Percentiles rank a stretch among this genome's conserved stretches.
phyloP scores from a whole-genome alignment of 2,888 invertebrate species.

The Pterostichus madidus region DNA sequence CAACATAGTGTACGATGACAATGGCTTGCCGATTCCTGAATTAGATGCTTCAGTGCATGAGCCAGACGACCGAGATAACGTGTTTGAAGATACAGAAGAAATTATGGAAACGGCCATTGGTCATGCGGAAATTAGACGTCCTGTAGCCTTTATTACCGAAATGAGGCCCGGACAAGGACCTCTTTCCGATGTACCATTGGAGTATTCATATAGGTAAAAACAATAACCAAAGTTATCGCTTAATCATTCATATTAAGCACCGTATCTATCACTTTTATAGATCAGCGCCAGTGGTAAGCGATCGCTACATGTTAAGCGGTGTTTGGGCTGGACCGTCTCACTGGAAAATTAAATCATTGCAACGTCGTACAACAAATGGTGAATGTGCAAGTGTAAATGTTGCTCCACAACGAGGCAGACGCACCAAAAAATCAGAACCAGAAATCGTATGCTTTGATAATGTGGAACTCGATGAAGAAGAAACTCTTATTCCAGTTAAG shows the following conservation, averaged over 20 bases:
- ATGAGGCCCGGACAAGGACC: slow-evolving; percentile 53
- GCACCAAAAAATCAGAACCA: slow-evolving; percentile 23
- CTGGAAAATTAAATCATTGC: slow-evolving; percentile 53
- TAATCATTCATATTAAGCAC: not conserved
- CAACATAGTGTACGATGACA: slow-evolving; percentile 67
- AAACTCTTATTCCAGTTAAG: slow-evolving; percentile 1
- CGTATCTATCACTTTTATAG: not conserved
- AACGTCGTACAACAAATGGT: slow-evolving; percentile 11
- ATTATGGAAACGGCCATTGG: slow-evolving; percentile 65
- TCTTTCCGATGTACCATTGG: slow-evolving; percentile 11
- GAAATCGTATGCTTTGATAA: not conserved
- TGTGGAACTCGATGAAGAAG: slow-evolving; percentile 3
- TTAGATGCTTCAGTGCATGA: slow-evolving; percentile 24
- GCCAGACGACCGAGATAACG: slow-evolving; percentile 67
- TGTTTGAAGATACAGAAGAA: slow-evolving; percentile 19
- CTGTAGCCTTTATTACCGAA: slow-evolving; percentile 49
- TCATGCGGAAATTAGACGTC: not conserved
- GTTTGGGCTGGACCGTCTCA: slow-evolving; percentile 48
- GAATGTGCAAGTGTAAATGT: not conserved
- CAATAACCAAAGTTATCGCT: not conserved
- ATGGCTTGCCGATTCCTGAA: slow-evolving; percentile 52
- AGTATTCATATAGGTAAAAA: slow-evolving; percentile 40
- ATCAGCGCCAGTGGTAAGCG: slow-evolving; percentile 45
- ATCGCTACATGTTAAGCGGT: slow-evolving; percentile 39
- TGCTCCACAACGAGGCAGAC: slow-evolving; percentile 21